Conservation (phyloP, 1,140 invertebrate genomes). For the Tribolium castaneum region DNA sequence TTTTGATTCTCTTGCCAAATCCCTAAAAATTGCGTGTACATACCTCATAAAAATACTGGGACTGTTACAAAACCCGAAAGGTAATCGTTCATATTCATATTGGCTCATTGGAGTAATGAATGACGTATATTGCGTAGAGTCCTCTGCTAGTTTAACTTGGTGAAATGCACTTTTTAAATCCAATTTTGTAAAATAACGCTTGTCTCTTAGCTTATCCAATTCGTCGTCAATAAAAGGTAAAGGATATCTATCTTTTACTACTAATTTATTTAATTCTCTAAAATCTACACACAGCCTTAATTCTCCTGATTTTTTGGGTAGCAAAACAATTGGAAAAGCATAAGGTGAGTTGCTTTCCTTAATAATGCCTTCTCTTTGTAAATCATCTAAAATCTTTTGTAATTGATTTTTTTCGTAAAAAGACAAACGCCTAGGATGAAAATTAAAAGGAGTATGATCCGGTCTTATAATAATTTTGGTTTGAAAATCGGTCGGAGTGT, state of each 20-base stretch:
- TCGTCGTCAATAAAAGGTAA: constrained; percentile 60
- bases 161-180: constrained; percentile 60
- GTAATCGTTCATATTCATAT: constrained; percentile 52
- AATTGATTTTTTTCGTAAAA: too few relatives aligned
- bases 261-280: constrained; percentile 63
- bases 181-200: too few relatives aligned
- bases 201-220: constrained; percentile 53
- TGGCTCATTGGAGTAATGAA: constrained; percentile 50
- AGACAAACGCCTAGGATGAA: too few relatives aligned
- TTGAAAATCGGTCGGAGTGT: too few relatives aligned
- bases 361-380: too few relatives aligned
- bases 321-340: too few relatives aligned
- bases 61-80: constrained; percentile 51
- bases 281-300: constrained; percentile 68
- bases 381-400: too few relatives aligned
- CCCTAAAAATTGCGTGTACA: constrained; percentile 29
- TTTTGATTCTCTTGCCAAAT: constrained; percentile 21
- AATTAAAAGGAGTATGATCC: too few relatives aligned
- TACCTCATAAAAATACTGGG: constrained; percentile 24
- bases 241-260: constrained; percentile 58
- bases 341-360: too few relatives aligned
- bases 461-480: too few relatives aligned
- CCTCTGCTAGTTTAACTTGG: constrained; percentile 47
- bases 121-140: constrained; percentile 50
- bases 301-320: constrained; percentile 65